Conservation (phyloP, 2,113 vertebrate genomes). For the Labrus mixtus region DNA sequence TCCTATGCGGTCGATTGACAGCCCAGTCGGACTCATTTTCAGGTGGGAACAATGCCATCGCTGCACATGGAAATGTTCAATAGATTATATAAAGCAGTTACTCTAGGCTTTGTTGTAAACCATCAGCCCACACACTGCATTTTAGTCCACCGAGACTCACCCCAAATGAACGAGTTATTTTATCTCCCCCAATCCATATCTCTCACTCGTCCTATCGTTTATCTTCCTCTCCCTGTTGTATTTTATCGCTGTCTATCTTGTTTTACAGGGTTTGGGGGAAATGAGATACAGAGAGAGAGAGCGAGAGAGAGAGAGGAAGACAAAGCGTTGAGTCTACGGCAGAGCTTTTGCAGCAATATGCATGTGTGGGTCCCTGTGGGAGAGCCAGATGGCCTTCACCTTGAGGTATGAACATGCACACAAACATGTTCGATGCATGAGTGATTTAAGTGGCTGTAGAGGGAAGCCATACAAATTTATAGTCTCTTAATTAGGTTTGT, state of each 20-base stretch:
- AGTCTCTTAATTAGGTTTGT: neutral
- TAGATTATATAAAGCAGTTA: conserved; percentile 55
- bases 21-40: conserved; percentile 34
- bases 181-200: conserved; percentile 68
- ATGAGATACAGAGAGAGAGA: conserved; percentile 66
- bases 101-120: conserved; percentile 45
- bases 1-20: conserved; percentile 21
- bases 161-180: conserved; percentile 72
- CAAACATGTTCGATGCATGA: conserved; percentile 41
- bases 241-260: conserved; percentile 70
- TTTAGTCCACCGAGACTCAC: conserved; percentile 51
- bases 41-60: conserved; percentile 42
- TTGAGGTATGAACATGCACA: conserved; percentile 52
- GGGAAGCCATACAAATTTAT: neutral
- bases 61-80: conserved; percentile 44
- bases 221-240: conserved; percentile 67
- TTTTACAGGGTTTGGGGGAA: conserved; percentile 73
- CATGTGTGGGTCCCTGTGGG: conserved; percentile 49
- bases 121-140: conserved; percentile 52
- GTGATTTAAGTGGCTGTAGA: conserved; percentile 12
- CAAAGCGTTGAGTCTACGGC: conserved; percentile 66
- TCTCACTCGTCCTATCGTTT: conserved; percentile 66
- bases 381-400: conserved; percentile 64
- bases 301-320: conserved; percentile 38
- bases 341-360: conserved; percentile 39